Percentiles rank a stretch among this genome's conserved stretches.
Conservation (phyloP, 2,797 vertebrate genomes). For the Eulemur albifrons region DNA sequence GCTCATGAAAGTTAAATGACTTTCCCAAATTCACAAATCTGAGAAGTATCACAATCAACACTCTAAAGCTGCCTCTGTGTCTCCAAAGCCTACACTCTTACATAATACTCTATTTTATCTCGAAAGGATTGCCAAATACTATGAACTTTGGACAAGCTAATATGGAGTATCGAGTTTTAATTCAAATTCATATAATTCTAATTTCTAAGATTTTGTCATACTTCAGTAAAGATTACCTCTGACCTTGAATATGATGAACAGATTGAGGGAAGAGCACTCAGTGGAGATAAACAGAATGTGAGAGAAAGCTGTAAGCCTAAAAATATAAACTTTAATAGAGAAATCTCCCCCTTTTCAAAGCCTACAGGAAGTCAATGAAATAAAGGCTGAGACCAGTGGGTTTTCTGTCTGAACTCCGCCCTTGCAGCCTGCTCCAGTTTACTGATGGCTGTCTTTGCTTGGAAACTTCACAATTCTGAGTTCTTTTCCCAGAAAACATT, state of each 20-base stretch:
- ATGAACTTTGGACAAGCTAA: not conserved
- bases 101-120: not conserved
- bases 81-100: not conserved
- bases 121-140: not conserved
- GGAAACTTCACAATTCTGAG: not conserved
- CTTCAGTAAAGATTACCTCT: not conserved
- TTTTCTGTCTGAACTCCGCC: not conserved
- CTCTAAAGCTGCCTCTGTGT: not conserved
- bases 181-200: slow-evolving; percentile 24
- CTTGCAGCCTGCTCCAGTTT: not conserved
- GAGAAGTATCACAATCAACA: not conserved
- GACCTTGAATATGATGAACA: not conserved
- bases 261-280: not conserved
- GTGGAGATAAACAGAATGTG: not conserved
- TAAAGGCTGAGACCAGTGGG: not conserved
- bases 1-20: not conserved
- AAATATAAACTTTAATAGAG: not conserved
- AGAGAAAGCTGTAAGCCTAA: not conserved
- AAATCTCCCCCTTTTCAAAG: not conserved
- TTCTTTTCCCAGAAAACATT: not conserved
- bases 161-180: not conserved
- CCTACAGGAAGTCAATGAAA: not conserved
- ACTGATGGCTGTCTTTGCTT: not conserved
- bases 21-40: slow-evolving; percentile 1
- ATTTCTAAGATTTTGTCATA: not conserved